Evolutionary conservation across 2,113 vertebrate genomes (phyloP).

Genomic region (Equus quagga): DNA sequence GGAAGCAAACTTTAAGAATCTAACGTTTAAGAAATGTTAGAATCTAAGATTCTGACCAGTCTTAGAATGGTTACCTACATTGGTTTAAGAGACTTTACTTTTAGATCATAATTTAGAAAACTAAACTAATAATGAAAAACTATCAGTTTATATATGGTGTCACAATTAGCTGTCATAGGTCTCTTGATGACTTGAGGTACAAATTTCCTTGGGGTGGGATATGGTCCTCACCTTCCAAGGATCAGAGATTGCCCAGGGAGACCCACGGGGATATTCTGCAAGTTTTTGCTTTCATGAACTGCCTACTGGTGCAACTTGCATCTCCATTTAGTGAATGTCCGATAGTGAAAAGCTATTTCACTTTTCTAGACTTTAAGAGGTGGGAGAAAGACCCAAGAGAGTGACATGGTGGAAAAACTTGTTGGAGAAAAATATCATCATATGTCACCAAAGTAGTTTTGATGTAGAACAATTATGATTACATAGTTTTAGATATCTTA

Average conservation of each 20-base stretch:
- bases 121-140: background rate
- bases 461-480: background rate
- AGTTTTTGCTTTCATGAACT: background rate
- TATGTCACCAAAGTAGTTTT: background rate
- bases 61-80: background rate
- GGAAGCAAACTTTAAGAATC: background rate
- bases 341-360: background rate
- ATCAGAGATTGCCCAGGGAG: background rate
- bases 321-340: background rate
- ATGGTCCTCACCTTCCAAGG: background rate
- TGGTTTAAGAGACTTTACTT: background rate
- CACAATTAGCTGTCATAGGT: background rate
- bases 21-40: no score
- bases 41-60: no score
- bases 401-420: background rate
- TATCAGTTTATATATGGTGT: background rate
- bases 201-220: background rate
- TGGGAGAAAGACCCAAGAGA: background rate
- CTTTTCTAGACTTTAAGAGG: background rate
- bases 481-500: background rate
- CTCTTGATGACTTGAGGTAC: background rate
- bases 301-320: fast-evolving
- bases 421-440: background rate
- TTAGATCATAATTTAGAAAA: background rate
- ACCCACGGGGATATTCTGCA: background rate